These are phyloP conservation scores for Chrysocyon brachyurus DNA, from an alignment of 2,797 vertebrate genomes.

Conservation along the genomic window DNA sequence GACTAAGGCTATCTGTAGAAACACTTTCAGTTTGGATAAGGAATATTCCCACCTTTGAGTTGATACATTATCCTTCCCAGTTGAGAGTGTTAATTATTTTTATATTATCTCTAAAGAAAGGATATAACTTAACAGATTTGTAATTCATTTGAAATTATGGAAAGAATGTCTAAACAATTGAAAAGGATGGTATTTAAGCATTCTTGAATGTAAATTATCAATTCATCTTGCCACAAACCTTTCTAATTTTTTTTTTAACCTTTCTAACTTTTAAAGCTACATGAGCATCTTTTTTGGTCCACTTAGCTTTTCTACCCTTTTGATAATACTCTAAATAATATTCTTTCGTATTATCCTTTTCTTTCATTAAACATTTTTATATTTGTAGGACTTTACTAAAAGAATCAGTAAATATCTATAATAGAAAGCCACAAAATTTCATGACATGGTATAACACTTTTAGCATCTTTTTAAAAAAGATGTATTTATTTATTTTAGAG, in stretches of 20 bases:
- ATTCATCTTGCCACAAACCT: not conserved
- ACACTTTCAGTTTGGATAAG: not conserved
- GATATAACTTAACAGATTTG: not conserved
- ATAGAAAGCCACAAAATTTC: constrained; percentile 31
- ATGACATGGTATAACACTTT: not conserved
- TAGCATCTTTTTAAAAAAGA: not conserved
- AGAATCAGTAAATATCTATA: not conserved
- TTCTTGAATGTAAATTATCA: not conserved
- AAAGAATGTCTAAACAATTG: not conserved
- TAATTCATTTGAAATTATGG: not conserved
- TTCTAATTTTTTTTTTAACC: not conserved
- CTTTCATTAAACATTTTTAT: constrained; percentile 41
- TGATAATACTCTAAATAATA: not conserved
- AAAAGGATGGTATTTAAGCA: not conserved
- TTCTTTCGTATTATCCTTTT: not conserved
- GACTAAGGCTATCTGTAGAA: not conserved
- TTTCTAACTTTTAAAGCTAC: not conserved
- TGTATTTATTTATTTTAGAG: not conserved
- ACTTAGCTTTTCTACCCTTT: not conserved
- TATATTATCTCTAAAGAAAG: constrained; percentile 10
- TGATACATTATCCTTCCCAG: not conserved
- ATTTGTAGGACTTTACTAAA: not conserved
- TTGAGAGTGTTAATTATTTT: constrained; percentile 19
- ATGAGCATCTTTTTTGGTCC: not conserved
- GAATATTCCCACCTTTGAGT: not conserved